A percentile compares a stretch with the other conserved stretches of the same genome.
Evolutionary conservation across 1,140 invertebrate species (phyloP).

Genomic region (Eulimnadia texana): DNA sequence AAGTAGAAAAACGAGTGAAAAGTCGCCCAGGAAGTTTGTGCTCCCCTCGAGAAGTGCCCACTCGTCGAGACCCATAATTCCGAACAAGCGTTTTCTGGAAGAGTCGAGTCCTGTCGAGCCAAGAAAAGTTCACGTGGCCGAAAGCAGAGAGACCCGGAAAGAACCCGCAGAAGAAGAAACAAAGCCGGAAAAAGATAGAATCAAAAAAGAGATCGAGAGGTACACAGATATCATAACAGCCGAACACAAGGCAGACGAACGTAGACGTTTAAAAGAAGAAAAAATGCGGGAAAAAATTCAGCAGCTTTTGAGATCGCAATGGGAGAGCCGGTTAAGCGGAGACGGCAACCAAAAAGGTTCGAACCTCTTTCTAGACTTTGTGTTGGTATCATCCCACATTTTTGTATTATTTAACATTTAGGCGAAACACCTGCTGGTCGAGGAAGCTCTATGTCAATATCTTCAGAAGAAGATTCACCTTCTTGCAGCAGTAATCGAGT

Average conservation of each 20-base stretch:
- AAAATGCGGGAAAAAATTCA: constrained; percentile 26
- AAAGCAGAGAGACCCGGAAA: no score
- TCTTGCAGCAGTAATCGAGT: constrained; percentile 18
- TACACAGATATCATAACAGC: constrained; percentile 15
- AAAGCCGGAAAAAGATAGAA: constrained; percentile 16
- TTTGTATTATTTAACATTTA: background rate
- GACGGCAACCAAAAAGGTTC: background rate
- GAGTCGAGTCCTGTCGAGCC: background rate
- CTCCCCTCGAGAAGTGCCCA: constrained; percentile 68
- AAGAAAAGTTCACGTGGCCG: background rate
- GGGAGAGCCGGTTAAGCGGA: constrained; percentile 23
- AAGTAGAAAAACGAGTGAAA: background rate
- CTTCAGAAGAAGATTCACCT: background rate
- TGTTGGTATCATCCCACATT: no score
- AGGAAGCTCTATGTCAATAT: background rate
- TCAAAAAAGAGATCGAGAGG: constrained; percentile 6
- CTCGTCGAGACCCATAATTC: constrained; percentile 76
- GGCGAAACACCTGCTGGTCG: background rate
- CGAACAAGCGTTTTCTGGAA: constrained; percentile 56
- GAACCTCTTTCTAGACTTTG: background rate
- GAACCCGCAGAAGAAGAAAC: background rate
- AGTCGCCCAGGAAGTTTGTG: constrained; percentile 47
- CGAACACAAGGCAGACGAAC: constrained; percentile 1
- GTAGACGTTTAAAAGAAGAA: constrained; percentile 13
- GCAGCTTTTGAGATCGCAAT: constrained; percentile 25